Evolutionary conservation across 2,888 invertebrate species (phyloP).

Genomic region (Carcina quercana): DNA sequence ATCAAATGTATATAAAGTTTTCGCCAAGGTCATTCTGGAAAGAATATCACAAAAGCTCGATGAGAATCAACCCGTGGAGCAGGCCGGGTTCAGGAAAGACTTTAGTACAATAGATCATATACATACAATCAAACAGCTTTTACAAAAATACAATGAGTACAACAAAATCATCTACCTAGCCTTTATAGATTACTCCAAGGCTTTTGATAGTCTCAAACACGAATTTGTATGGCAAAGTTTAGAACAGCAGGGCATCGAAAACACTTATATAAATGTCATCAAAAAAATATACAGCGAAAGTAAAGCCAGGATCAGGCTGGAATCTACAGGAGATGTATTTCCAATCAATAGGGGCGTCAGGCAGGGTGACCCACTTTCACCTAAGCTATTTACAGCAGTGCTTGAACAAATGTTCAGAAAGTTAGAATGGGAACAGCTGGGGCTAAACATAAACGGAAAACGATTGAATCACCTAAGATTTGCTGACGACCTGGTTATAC

Average conservation of each 20-base stretch:
- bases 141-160: constrained; percentile 12
- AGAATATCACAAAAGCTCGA: constrained; percentile 4
- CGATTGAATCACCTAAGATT: constrained; percentile 6
- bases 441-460: constrained; percentile 9
- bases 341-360: constrained; percentile 13
- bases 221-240: constrained; percentile 10
- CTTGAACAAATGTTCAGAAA: constrained; percentile 10
- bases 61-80: constrained; percentile 17
- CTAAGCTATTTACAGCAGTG: constrained; percentile 14
- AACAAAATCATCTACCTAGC: constrained; percentile 13
- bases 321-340: constrained; percentile 15
- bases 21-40: constrained; percentile 8
- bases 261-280: constrained; percentile 17
- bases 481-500: constrained; percentile 15
- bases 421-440: constrained; percentile 5
- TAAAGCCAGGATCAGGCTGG: constrained; percentile 17
- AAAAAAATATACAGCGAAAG: constrained; percentile 16
- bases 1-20: constrained; percentile 7
- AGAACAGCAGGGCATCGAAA: constrained; percentile 13
- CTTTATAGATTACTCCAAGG: constrained; percentile 20
- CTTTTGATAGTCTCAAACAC: constrained; percentile 7
- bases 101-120: constrained; percentile 7
- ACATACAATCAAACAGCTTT: constrained; percentile 3
- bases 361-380: constrained; percentile 18
- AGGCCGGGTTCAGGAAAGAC: constrained; percentile 19